These are phyloP conservation scores for Sinohyriopsis cumingii DNA, from an alignment of 2,888 invertebrate genomes.

Conservation along the genomic window DNA sequence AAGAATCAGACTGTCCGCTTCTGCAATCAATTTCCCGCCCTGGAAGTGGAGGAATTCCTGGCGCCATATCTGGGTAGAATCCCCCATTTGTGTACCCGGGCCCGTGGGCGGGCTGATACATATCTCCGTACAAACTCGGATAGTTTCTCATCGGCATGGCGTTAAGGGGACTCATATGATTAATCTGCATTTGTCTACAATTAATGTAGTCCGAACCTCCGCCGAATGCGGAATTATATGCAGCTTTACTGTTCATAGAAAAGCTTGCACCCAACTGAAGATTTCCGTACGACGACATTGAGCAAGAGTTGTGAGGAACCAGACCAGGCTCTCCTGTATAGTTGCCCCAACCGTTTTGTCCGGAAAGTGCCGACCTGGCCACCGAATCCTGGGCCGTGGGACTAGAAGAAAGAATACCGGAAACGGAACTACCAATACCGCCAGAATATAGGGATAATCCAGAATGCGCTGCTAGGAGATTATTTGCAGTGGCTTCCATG, in stretches of 20 bases:
- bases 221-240: slow-evolving; percentile 57
- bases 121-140: slow-evolving; percentile 62
- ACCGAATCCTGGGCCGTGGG: slow-evolving; percentile 57
- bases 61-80: slow-evolving; percentile 63
- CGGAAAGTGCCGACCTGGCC: slow-evolving; percentile 52
- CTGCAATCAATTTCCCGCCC: slow-evolving; percentile 63
- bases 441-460: slow-evolving; percentile 56
- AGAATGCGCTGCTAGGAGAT: slow-evolving; percentile 59
- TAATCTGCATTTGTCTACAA: slow-evolving; percentile 64
- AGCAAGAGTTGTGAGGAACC: slow-evolving; percentile 60
- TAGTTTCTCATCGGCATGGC: slow-evolving; percentile 63
- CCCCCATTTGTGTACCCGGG: slow-evolving; percentile 63
- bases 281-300: slow-evolving; percentile 63
- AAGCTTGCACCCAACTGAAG: slow-evolving; percentile 61
- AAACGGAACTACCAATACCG: slow-evolving; percentile 50
- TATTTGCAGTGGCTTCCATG: slow-evolving; percentile 62
- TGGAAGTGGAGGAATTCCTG: slow-evolving; percentile 61
- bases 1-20: slow-evolving; percentile 58
- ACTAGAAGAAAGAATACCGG: slow-evolving; percentile 55
- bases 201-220: slow-evolving; percentile 62
- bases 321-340: slow-evolving; percentile 56
- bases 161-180: slow-evolving; percentile 61
- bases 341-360: slow-evolving; percentile 62
- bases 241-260: slow-evolving; percentile 61
- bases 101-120: slow-evolving; percentile 62